These are phyloP conservation scores for Chrysoperla carnea DNA, from an alignment of 1,140 invertebrate genomes.

Conservation along the genomic window DNA sequence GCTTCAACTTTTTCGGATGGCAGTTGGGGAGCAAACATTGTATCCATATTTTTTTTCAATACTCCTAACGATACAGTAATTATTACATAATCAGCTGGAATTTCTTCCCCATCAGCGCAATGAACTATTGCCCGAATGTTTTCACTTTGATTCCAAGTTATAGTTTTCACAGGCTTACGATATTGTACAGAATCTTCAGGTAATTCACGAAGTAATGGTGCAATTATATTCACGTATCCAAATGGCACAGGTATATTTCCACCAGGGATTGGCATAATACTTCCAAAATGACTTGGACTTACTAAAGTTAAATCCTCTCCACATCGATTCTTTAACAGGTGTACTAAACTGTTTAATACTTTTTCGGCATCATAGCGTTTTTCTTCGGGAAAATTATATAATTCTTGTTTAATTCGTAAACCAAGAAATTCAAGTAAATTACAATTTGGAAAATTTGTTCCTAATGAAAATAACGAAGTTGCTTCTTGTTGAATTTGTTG, in stretches of 20 bases:
- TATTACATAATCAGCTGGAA: slow-evolving; percentile 61
- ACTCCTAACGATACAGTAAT: slow-evolving; percentile 69
- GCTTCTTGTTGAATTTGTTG: slow-evolving; percentile 43
- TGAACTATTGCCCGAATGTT: slow-evolving; percentile 36
- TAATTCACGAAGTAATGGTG: slow-evolving; percentile 37
- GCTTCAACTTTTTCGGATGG: slow-evolving; percentile 54
- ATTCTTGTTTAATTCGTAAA: slow-evolving; percentile 41
- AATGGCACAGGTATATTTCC: slow-evolving; percentile 41
- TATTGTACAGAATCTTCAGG: slow-evolving; percentile 36
- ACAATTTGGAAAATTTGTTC: not conserved
- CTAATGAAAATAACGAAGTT: slow-evolving; percentile 27
- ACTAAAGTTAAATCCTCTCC: slow-evolving; percentile 43
- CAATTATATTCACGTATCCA: slow-evolving; percentile 41
- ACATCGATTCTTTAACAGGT: slow-evolving; percentile 33
- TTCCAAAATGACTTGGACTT: slow-evolving; percentile 45
- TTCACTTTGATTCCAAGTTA: slow-evolving; percentile 37
- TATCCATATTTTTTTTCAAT: slow-evolving; percentile 54
- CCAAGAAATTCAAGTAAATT: slow-evolving; percentile 33
- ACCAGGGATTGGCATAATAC: slow-evolving; percentile 43
- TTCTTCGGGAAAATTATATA: slow-evolving; percentile 45
- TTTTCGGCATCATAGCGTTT: slow-evolving; percentile 43
- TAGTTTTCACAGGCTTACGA: slow-evolving; percentile 38
- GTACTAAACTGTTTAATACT: slow-evolving; percentile 43
- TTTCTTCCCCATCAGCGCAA: slow-evolving; percentile 51
- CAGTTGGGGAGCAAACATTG: slow-evolving; percentile 57